Base-by-base conservation (phyloP, 2,888 invertebrate species). In the Bellardia bayeri region DNA sequence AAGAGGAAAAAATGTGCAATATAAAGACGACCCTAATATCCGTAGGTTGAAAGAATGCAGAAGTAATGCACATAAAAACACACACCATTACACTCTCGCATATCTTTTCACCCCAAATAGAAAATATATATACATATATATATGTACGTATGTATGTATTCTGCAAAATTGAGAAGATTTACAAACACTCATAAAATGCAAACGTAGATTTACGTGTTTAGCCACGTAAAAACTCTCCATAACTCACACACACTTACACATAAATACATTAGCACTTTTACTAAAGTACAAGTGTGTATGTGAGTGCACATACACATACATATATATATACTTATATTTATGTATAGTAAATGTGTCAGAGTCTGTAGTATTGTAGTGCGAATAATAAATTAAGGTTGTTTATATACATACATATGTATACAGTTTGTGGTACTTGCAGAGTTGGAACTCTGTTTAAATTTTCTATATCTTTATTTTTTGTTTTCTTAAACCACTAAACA, bases 331-430 rank as follows among this genome's bases (percentile, higher is more conserved):
- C 33, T 13, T 58, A 16, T 45, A 58, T 58, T 14, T 7, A 33
- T 1, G 61, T 33, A 6, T 14, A 37, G 30, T 13, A 49, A 13
- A 6, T 45, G 45, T 45, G 45, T 45, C 45, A 13, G 45, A 3
- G 11, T 45, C 13, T 45, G 45, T 45, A 45, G 11, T 63, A 49
- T 14, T 56, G 13, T 61, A 51, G 49, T n/a, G 42, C 45, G 49
- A 69, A 51, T 51, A 68, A 61, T 76, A 82, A 82, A 69, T 82
- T 76, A 75, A 69, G 61, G 61, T 69, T 63, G 54, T 82, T 76
- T 82, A 63, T 51, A 16, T 33, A 42, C 76, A 72, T 58, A 58
- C 72, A 14, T 54, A 16, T 14, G 7, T n/a, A 14, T 9, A 56
- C 8, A 14, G 49, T 68, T 51, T 42, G 58, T 42, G 61, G 49